Evolutionary conservation across 2,797 vertebrate genomes (phyloP), one percentile per base, ranked within the genome.

Genomic region (Lepilemur septentrionalis): DNA sequence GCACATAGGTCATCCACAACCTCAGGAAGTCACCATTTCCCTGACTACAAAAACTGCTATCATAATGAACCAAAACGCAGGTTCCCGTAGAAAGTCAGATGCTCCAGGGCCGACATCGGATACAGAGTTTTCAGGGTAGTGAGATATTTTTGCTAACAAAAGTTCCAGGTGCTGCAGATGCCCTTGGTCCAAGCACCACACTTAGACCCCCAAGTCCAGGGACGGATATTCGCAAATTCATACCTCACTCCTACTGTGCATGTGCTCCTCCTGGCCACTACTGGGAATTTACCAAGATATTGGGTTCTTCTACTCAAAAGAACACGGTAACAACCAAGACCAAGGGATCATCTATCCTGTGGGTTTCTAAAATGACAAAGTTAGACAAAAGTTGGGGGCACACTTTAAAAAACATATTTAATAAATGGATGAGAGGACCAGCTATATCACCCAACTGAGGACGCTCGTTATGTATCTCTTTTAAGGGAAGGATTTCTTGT

Each of bases 1-100:
- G 35, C 28, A 70, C 15, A 18, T 20, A n/a, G 32, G 32, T 43
- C 63, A 23, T 1, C 41, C 32, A 32, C 32, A 50, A 5, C 7
- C 41, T 70, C 0, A 59, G 38, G 32, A 55, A 14, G 13, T 14
- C 50, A 73, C 43, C 5, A 10, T 63, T 79, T 79, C 65, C 28
- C 73, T 0, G 0, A 38, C 10, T 11, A 55, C 4, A 1, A 0
- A 87, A 1, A 7, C 7, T 59, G 23, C 14, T 3, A 0, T 38
- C 14, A 20, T 2, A 23, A 43, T 52, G 61, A 73, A 65, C 30
- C 0, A 4, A 11, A 43, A 50, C 4, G 8, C 46, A 82, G 22
- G 23, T 13, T 7, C 0, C 2, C 18, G 3, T 10, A 32, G 28
- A 23, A 87, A 85, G 57, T 38, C 55, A 82, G 88, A 43, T 2